phyloP scores from a whole-genome alignment of 2,113 vertebrate genomes.

The Brachyistius frenatus region DNA sequence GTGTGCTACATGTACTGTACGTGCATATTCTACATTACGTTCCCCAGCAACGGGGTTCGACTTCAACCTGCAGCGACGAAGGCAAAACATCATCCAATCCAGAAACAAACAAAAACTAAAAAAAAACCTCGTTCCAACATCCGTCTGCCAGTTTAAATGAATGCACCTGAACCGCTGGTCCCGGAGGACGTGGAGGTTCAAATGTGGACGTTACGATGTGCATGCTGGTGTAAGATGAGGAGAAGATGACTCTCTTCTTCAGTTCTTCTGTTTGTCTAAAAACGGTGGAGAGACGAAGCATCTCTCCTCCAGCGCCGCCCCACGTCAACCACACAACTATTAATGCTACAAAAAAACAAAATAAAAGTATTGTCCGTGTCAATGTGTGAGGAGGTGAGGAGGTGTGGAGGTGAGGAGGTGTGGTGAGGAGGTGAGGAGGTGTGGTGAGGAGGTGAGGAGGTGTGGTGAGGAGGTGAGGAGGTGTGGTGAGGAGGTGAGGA shows the following conservation, averaged over 20 bases:
- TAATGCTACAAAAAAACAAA: conserved; percentile 9
- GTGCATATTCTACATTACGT: conserved; percentile 52
- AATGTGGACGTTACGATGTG: conserved; percentile 1
- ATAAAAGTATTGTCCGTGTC: neutral
- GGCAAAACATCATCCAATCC: conserved; percentile 14
- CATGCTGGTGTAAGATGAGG: conserved; percentile 57
- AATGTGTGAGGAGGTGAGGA: neutral
- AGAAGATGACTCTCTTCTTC: conserved; percentile 3
- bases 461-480: conserved; percentile 29
- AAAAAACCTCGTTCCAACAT: neutral
- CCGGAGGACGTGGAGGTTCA: too few species aligned
- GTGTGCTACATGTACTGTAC: conserved; percentile 73
- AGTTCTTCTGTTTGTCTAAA: neutral
- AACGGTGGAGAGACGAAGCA: neutral
- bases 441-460: conserved; percentile 32
- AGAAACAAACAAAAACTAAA: neutral
- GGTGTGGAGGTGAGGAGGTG: conserved; percentile 25
- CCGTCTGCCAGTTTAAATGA: neutral
- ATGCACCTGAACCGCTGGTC: neutral
- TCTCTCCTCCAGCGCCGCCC: neutral
- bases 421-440: conserved; percentile 29
- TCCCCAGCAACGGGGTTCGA: conserved; percentile 20
- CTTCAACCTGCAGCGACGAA: conserved; percentile 35
- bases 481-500: neutral
- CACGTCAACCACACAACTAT: neutral